A percentile compares a stretch with the other conserved stretches of the same genome.
These are phyloP conservation scores for Fulica atra DNA, from an alignment of 2,113 vertebrate species.

Conservation along the genomic window DNA sequence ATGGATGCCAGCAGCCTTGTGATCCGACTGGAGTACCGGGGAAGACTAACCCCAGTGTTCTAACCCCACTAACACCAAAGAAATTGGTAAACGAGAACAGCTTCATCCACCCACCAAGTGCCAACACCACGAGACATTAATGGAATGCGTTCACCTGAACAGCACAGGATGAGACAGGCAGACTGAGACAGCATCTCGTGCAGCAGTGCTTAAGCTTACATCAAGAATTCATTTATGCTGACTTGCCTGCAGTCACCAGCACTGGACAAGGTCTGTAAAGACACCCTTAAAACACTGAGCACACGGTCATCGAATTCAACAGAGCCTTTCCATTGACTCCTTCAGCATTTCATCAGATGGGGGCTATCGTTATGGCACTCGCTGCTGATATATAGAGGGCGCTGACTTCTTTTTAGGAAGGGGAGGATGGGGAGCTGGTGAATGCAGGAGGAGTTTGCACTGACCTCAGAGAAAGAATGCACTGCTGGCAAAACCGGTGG, in stretches of 20 bases:
- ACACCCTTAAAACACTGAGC: not conserved
- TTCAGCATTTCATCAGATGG: accelerated
- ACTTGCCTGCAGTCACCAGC: not conserved
- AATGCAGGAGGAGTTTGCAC: not conserved
- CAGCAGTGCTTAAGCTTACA: not conserved
- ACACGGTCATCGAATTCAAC: accelerated
- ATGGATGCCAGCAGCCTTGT: not conserved
- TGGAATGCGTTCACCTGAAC: not conserved
- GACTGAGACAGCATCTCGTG: not conserved
- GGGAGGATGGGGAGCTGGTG: accelerated
- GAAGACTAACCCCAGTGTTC: not conserved
- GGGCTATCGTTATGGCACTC: not conserved
- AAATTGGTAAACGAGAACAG: not conserved
- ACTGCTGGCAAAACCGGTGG: constrained; percentile 87
- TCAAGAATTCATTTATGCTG: not conserved
- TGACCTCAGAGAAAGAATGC: constrained; percentile 81
- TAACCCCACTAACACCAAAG: not conserved
- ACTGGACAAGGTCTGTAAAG: not conserved
- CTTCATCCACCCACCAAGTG: not conserved
- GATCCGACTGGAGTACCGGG: not conserved
- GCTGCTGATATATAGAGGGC: accelerated
- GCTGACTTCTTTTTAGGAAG: not conserved
- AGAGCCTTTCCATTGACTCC: not conserved
- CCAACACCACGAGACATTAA: not conserved
- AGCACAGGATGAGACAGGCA: not conserved